These are phyloP conservation scores for Tiliqua scincoides DNA, from an alignment of 2,113 vertebrate species.

Conservation along the genomic window DNA sequence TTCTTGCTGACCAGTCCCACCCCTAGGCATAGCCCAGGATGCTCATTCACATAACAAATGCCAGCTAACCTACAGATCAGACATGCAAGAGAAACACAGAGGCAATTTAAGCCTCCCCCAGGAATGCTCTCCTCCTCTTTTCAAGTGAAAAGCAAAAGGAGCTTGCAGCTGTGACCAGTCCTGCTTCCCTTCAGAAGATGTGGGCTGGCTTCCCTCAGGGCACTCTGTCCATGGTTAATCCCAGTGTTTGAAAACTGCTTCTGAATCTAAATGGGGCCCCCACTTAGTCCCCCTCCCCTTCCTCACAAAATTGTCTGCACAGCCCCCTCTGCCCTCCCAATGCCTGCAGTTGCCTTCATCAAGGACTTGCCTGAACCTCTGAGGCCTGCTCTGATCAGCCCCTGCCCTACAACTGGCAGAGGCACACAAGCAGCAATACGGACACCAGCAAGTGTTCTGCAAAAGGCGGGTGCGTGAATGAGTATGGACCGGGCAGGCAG, in stretches of 20 bases:
- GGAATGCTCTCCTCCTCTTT: neutral
- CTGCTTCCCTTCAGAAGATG: neutral
- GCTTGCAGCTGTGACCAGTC: neutral
- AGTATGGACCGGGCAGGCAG: too few relatives aligned
- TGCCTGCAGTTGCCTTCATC: neutral
- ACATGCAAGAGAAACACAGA: neutral
- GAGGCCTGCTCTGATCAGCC: too few relatives aligned
- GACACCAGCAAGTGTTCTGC: too few relatives aligned
- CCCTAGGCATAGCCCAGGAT: neutral
- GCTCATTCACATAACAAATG: neutral
- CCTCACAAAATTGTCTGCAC: too few relatives aligned
- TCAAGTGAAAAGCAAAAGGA: neutral
- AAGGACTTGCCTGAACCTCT: neutral
- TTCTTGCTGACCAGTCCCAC: too few relatives aligned
- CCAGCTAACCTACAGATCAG: neutral
- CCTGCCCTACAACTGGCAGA: neutral
- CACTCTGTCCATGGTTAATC: neutral
- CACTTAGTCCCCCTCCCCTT: too few relatives aligned
- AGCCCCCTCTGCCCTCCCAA: too few relatives aligned
- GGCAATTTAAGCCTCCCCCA: too few relatives aligned
- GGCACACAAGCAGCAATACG: neutral
- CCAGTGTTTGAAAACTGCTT: too few relatives aligned
- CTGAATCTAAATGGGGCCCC: too few relatives aligned
- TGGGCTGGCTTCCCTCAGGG: neutral
- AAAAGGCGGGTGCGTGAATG: too few relatives aligned